phyloP scores from a whole-genome alignment of 2,113 vertebrate genomes.

The Empidonax alnorum region DNA sequence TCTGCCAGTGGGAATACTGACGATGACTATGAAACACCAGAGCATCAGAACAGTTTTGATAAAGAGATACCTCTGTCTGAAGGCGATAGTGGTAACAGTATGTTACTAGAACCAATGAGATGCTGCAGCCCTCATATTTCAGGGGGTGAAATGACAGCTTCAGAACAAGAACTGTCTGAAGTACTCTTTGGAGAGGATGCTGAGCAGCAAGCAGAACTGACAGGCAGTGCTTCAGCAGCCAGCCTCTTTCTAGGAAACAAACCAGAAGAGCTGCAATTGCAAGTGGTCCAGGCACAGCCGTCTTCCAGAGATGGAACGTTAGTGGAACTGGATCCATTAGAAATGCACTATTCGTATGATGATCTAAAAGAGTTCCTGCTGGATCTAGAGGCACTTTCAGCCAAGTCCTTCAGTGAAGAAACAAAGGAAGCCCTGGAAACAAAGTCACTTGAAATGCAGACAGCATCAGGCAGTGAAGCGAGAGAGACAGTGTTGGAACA shows the following conservation, averaged over 20 bases:
- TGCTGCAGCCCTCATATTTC: not conserved
- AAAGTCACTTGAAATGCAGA: not conserved
- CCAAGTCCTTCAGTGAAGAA: not conserved
- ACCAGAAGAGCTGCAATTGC: not conserved
- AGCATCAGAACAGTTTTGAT: not conserved
- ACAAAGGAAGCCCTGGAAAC: not conserved
- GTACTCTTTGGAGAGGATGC: not conserved
- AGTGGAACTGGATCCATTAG: not conserved
- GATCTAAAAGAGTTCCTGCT: not conserved
- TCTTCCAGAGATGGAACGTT: not conserved
- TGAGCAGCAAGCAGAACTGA: not conserved
- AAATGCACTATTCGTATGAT: not conserved
- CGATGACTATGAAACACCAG: not conserved
- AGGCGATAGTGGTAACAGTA: not conserved
- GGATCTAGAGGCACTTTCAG: constrained; percentile 15
- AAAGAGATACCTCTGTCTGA: not conserved
- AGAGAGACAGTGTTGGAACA: not conserved
- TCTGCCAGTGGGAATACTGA: not conserved
- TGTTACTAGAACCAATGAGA: not conserved
- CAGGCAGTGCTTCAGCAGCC: not conserved
- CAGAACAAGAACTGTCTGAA: not conserved
- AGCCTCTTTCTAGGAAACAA: not conserved
- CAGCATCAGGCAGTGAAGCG: not conserved
- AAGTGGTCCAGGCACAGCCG: not conserved
- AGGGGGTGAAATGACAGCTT: not conserved